A percentile compares a stretch with the other conserved stretches of the same genome.
Conservation (phyloP, 2,113 vertebrate genomes). For the Tichodroma muraria region DNA sequence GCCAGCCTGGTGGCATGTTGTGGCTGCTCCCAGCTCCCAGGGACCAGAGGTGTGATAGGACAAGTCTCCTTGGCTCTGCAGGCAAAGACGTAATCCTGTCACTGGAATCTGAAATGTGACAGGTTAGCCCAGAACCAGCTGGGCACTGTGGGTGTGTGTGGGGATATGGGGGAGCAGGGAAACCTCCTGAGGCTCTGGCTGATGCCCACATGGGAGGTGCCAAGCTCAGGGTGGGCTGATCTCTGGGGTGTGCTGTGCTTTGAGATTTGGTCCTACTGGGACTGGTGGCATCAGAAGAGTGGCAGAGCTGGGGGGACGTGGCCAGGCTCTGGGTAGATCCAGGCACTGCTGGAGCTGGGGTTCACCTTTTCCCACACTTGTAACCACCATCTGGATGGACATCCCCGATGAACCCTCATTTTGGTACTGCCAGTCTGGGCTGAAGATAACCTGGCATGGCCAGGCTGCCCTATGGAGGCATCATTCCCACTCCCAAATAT, state of each 20-base stretch:
- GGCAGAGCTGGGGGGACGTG: rapidly evolving
- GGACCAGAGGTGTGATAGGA: background rate
- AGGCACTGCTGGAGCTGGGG: rapidly evolving
- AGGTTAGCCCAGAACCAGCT: background rate
- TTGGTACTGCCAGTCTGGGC: background rate
- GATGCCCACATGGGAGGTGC: background rate
- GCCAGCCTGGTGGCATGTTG: background rate
- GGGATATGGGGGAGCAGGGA: background rate
- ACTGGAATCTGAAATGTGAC: background rate
- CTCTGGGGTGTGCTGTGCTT: background rate
- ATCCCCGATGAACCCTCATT: background rate
- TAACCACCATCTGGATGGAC: background rate
- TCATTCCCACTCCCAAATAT: background rate
- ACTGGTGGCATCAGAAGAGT: background rate
- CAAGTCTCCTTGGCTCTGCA: background rate
- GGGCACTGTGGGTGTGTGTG: too few species aligned
- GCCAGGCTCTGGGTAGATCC: background rate
- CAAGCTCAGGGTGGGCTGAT: background rate
- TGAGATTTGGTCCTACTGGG: background rate
- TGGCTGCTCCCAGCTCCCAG: background rate
- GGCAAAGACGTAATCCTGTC: background rate
- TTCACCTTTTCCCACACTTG: background rate
- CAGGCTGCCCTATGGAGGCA: background rate
- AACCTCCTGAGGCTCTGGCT: background rate
- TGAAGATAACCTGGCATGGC: background rate